Evolutionary conservation across 2,797 vertebrate species (phyloP).

Genomic region (Acipenser oxyrinchus): DNA sequence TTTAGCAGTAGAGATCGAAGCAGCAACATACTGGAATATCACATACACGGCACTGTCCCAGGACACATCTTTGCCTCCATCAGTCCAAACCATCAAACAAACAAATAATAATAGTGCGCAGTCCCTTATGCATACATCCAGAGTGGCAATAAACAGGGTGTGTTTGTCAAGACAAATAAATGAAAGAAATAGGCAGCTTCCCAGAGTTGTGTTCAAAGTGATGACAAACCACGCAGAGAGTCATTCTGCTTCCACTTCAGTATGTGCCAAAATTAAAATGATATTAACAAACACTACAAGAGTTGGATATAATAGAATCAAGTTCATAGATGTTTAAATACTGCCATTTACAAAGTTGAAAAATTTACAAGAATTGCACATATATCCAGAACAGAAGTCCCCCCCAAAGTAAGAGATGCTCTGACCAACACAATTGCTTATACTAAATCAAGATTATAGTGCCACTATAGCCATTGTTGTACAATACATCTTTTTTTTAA

Average conservation of each 20-base stretch:
- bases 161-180: not conserved
- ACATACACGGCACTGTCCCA: too few species aligned
- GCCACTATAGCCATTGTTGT: too few species aligned
- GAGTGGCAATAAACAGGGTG: conserved; percentile 5
- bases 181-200: not conserved
- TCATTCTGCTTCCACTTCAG: conserved; percentile 24
- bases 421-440: conserved; percentile 16
- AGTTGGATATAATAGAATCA: conserved; percentile 27
- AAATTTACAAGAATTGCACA: conserved; percentile 77
- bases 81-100: conserved; percentile 23
- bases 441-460: conserved; percentile 3
- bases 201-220: conserved; percentile 5
- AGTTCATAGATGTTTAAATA: conserved; percentile 45
- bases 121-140: conserved; percentile 32
- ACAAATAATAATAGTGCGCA: conserved; percentile 25
- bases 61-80: not conserved
- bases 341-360: conserved; percentile 54
- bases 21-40: too few species aligned
- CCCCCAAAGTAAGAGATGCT: not conserved
- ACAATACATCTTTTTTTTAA: too few species aligned
- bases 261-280: conserved; percentile 56
- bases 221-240: conserved; percentile 20
- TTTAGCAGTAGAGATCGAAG: too few species aligned
- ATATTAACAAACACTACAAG: conserved; percentile 30
- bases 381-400: conserved; percentile 52